phyloP scores from a whole-genome alignment of 53 echinoderm and acorn worm species.

The Patiria pectinifera region DNA sequence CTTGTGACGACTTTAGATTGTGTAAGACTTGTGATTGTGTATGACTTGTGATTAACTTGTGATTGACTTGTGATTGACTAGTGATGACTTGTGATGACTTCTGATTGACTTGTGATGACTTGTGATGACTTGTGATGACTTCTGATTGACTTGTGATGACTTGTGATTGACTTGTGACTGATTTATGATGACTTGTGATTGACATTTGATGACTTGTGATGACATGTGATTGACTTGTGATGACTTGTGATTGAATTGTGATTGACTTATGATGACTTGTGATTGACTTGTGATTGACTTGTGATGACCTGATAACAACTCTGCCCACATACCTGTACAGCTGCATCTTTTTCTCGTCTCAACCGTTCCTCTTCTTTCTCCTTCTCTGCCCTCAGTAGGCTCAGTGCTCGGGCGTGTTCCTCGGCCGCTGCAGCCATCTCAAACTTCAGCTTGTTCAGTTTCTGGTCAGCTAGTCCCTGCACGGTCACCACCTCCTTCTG shows the following conservation, averaged over 20 bases:
- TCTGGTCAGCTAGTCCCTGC: slow-evolving; percentile 82
- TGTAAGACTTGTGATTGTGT: too few relatives aligned
- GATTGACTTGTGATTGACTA: background rate
- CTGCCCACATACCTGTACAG: slow-evolving; percentile 13
- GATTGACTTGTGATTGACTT: background rate
- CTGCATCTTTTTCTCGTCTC: slow-evolving; percentile 20
- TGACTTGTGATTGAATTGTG: too few relatives aligned
- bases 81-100: too few relatives aligned
- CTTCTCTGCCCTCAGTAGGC: slow-evolving; percentile 24
- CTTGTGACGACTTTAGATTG: too few relatives aligned
- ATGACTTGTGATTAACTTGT: too few relatives aligned
- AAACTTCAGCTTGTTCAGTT: slow-evolving; percentile 90
- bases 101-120: too few relatives aligned
- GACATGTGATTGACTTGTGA: too few relatives aligned
- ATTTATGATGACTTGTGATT: too few relatives aligned
- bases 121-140: too few relatives aligned
- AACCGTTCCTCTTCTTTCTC: background rate
- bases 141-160: too few relatives aligned
- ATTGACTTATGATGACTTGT: background rate
- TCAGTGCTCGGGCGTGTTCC: slow-evolving; percentile 68
- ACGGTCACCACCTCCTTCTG: slow-evolving; percentile 79
- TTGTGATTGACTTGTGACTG: too few relatives aligned
- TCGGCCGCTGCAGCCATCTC: slow-evolving; percentile 80
- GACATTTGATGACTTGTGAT: too few relatives aligned
- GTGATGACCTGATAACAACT: background rate